Evolutionary conservation across 2,797 vertebrate species (phyloP), one percentile per base, ranked within the genome.

Genomic region (Spheniscus humboldti): DNA sequence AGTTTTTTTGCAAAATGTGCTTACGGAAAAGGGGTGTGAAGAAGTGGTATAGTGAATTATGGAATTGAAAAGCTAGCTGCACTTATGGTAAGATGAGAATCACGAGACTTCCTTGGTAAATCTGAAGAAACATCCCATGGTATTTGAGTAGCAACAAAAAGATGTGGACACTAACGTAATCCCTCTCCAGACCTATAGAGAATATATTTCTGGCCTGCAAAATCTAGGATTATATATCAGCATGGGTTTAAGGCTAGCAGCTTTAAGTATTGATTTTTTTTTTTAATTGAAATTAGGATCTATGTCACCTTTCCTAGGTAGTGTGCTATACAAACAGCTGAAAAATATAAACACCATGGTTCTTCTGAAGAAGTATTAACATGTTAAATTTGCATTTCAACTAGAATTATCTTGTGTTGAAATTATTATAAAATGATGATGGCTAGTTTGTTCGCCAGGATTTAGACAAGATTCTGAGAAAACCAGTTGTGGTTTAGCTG

Each of bases 391-490:
- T 92, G 63, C 57, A 43, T 9, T 64, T 87, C 59, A 77, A 25
- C 82, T 57, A 41, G n/a, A 37, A 80, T 53, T 41, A 64, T 69
- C 64, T 71, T 56, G 9, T 85, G 39, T 22, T 53, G 45, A 88
- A 47, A 25, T 52, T 75, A 57, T 63, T 84, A 20, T 75, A 31
- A 91, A 89, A 68, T 71, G 3, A 41, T 87, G 71, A 80, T 50
- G 30, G 47, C 47, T 93, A 73, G 69, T 85, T 88, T 76, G 4
- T 88, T 95, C 92, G 48, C 71, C 52, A 64, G 81, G 56, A 75
- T 89, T 93, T 90, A 59, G 88, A 90, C 67, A 48, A 67, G 87
- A 92, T 92, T 92, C 87, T 95, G 80, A 91, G 64, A 71, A 86
- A 95, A 90, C 24, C 63, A 76, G 76, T 50, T 82, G 91, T 60